Base-by-base conservation (phyloP, 2,797 vertebrate genomes). In the Notolepis coatsorum region DNA sequence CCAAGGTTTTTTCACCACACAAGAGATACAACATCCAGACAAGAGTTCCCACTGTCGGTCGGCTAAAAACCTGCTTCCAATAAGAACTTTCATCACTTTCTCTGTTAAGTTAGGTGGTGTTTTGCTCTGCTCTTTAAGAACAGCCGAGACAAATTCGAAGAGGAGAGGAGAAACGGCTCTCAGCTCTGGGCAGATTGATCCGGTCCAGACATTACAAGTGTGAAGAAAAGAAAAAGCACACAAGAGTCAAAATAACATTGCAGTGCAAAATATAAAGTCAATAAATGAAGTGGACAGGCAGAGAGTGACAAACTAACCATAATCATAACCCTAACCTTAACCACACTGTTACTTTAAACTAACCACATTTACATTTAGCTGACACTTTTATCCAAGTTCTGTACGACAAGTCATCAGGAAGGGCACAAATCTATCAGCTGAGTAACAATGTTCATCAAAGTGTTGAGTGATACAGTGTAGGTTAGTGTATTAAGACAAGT, bases 61-160 rank as follows among this genome's bases (percentile, higher is more conserved):
- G 62, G 33, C 58, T 57, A 59, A 42, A 82, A 81, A 72, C 75
- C 87, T 88, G 85, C 74, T 86, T 87, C 64, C 81, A 88, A 86
- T 86, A 85, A 87, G 48, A 77, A 71, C 70, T 80, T 82, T 82
- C 69, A 78, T 81, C 75, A 68, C 70, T 71, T 41, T 68, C 68
- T 73, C 71, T 66, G 64, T 61, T 68, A 68, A 47, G 73, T 82
- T 77, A 68, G 65, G 58, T 78, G 58, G 59, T 79, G 75, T 81
- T 84, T 88, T 74, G 62, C 60, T 81, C 66, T 81, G 63, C 39
- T 76, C 61, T 78, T 86, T 80, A 71, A 71, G 71, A 86, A 79
- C 71, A 80, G 60, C 78, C 62, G 75, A 58, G 73, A 66, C 37
- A 39, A 57, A 64, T 71, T 79, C 66, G 66, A n/a, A n/a, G n/a